Conservation (phyloP, 2,113 vertebrate species). For the Ochotona curzoniae region DNA sequence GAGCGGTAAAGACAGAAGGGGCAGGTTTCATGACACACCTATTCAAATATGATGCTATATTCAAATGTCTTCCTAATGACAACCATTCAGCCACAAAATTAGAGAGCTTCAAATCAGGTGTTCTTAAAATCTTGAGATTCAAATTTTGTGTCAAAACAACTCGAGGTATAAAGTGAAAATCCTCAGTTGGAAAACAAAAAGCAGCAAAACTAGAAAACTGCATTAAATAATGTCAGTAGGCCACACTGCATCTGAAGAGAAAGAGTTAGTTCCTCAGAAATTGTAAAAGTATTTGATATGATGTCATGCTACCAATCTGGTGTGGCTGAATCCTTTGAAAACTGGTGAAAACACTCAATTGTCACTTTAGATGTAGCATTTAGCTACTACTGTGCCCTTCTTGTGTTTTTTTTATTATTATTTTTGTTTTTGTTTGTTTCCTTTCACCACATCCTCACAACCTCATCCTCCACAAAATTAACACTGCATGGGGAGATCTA, state of each 20-base stretch:
- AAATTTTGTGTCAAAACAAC: conserved; percentile 67
- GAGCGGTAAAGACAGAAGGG: background rate
- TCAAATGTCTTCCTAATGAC: conserved; percentile 57
- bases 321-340: background rate
- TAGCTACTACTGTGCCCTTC: background rate
- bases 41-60: conserved; percentile 52
- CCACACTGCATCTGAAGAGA: background rate
- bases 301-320: background rate
- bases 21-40: conserved; percentile 48
- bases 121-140: conserved; percentile 51
- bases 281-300: background rate
- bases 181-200: conserved; percentile 46
- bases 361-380: background rate
- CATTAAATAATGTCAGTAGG: conserved; percentile 63
- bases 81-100: conserved; percentile 28
- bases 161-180: conserved; percentile 53
- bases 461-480: background rate
- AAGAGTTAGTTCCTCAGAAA: background rate
- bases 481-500: background rate
- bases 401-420: background rate
- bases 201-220: conserved; percentile 52
- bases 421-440: background rate
- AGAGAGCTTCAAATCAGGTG: conserved; percentile 12
- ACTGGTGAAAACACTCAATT: background rate
- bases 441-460: background rate